Evolutionary conservation across 2,797 vertebrate species (phyloP).

Genomic region (Urophycis tenuis): DNA sequence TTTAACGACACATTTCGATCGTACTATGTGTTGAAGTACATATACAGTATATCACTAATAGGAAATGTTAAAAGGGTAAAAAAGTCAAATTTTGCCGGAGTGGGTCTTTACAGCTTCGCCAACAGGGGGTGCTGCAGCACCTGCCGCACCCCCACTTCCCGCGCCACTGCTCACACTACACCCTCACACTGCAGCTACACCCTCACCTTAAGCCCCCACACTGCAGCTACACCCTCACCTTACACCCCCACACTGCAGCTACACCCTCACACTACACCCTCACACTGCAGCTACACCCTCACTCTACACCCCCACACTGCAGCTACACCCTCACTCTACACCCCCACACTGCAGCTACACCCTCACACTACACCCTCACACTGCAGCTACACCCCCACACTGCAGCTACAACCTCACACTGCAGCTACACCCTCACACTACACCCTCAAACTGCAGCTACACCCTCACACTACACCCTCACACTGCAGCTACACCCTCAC

Average conservation of each 20-base stretch:
- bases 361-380: not conserved
- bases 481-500: slow-evolving; percentile 29
- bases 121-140: too few species aligned
- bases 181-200: slow-evolving; percentile 29
- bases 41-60: too few species aligned
- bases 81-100: too few species aligned
- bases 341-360: slow-evolving; percentile 29
- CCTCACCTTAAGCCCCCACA: not conserved
- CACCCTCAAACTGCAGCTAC: too few species aligned
- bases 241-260: not conserved
- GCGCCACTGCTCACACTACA: slow-evolving; percentile 45
- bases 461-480: not conserved
- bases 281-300: too few species aligned
- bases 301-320: not conserved
- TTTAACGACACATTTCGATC: too few species aligned
- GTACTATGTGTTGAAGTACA: too few species aligned
- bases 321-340: slow-evolving; percentile 36
- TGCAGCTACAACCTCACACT: not conserved
- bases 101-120: too few species aligned
- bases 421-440: too few species aligned
- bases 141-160: too few species aligned
- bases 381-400: not conserved
- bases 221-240: not conserved
- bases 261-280: not conserved
- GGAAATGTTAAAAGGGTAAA: too few species aligned